Base-by-base conservation (phyloP, 2,113 vertebrate species). In the Oreochromis tanganicae region DNA sequence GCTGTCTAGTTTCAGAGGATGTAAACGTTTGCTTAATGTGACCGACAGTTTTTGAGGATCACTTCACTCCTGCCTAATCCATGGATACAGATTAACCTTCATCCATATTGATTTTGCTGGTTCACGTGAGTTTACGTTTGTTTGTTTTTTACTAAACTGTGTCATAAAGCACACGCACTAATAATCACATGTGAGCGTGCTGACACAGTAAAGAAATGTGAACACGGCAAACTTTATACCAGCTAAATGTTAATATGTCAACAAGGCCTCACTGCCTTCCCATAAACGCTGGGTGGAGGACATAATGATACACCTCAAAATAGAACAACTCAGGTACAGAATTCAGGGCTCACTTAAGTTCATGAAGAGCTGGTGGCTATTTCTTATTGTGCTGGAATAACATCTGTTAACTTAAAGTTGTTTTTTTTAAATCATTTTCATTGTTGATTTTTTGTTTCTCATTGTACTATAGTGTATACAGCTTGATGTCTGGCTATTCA, bases 1-100 rank as follows among this genome's bases (percentile, higher is more conserved):
- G 21, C 41, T 63, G 27, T 82, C 75, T 50, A n/a, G 4, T 90
- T 85, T 4, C 48, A 24, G 21, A 13, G 11, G 27, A 19, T 48
- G n/a, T 87, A 87, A 93, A 92, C 24, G 46, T 71, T 84, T 17
- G 9, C 13, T 71, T 24, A 38, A 29, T 17, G 5, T 80, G 21
- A 32, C 1, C 56, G 19, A 24, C 24, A 81, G 10, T 29, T 57
- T 41, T 17, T 50, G 17, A 50, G 10, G 43, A 12, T 8, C 73
- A 12, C 9, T 8, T 32, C 9, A 50, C 43, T 78, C 43, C 17
- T n/a, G 59, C 5, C 36, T n/a, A 63, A 29, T 27, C 21, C 68
- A 73, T 73, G 2, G 41, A 41, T 46, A 27, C 68, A 73, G 41
- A 50, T 50, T 50, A 78, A 50, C 6, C 71, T 29, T 48, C 71